Evolutionary conservation across 2,113 vertebrate species (phyloP).

Genomic region (Cynocephalus volans): DNA sequence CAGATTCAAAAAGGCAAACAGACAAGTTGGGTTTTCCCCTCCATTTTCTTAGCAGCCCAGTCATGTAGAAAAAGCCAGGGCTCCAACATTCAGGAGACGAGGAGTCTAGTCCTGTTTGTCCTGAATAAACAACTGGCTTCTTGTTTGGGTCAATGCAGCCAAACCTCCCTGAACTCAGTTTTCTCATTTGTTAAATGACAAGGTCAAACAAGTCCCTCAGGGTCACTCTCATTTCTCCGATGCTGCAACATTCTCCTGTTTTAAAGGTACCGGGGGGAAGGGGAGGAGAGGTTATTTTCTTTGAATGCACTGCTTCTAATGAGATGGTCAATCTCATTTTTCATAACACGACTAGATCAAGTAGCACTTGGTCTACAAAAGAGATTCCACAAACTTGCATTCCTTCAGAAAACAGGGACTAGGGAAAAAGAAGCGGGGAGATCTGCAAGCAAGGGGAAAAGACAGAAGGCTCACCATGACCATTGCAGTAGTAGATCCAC

Average conservation of each 20-base stretch:
- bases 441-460: neutral
- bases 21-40: neutral
- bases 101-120: neutral
- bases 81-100: neutral
- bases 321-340: conserved; percentile 23
- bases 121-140: neutral
- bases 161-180: neutral
- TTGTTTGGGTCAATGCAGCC: neutral
- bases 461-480: conserved; percentile 92
- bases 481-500: conserved; percentile 97
- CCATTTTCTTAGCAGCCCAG: neutral
- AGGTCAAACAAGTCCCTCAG: neutral
- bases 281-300: neutral
- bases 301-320: neutral
- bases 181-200: neutral
- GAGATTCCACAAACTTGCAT: neutral
- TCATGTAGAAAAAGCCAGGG: neutral
- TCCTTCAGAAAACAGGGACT: neutral
- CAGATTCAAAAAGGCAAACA: neutral
- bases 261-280: neutral
- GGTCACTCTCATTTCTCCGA: neutral
- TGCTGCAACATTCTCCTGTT: neutral
- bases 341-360: neutral
- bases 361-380: neutral
- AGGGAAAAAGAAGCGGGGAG: neutral